Evolutionary conservation across 2,888 invertebrate genomes (phyloP), one percentile per base, ranked within the genome.

Genomic region (Tridacna crocea): DNA sequence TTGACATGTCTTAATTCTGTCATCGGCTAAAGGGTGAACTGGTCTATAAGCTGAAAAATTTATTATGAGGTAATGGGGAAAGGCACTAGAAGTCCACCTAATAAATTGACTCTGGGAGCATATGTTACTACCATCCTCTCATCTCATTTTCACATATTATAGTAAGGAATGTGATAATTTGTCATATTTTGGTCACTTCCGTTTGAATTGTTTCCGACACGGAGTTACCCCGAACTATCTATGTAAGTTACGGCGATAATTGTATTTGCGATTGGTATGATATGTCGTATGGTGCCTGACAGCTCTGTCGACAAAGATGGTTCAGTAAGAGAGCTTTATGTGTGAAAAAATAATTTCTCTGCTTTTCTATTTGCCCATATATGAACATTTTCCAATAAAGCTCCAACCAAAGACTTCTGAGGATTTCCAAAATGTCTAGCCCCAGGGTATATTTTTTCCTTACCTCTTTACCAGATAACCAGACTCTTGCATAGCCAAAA

Each of bases 131-230:
- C 60, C 58, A 27, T 66, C 60, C 68, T 46, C 72, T 76, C 82
- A 82, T 79, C 66, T 58, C 74, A n/a, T 73, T 73, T 82, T 79
- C 72, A 65, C 72, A 76, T 79, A 27, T 75, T 79, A 75, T 63
- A 27, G 15, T 58, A 47, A 24, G 61, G 11, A 77, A 66, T 79
- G 79, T 73, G 82, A 75, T 82, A 82, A 82, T 82, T 82, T 79
- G 82, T 82, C 82, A 82, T 82, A 82, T 82, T 79, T 79, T 72
- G 72, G 70, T 70, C 70, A 70, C 72, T 77, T 61, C 66, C 63
- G 27, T 65, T 70, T 70, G 70, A 70, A 70, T 70, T 70, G 70
- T 70, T 70, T 70, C 70, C 48, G 70, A 70, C 70, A 70, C 24
- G 70, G 24, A 51, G 70, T 22, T 70, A 26, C 70, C 51, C 70